Evolutionary conservation across 2,888 invertebrate species (phyloP), one percentile per base, ranked within the genome.

Genomic region (Eilema griseolum): DNA sequence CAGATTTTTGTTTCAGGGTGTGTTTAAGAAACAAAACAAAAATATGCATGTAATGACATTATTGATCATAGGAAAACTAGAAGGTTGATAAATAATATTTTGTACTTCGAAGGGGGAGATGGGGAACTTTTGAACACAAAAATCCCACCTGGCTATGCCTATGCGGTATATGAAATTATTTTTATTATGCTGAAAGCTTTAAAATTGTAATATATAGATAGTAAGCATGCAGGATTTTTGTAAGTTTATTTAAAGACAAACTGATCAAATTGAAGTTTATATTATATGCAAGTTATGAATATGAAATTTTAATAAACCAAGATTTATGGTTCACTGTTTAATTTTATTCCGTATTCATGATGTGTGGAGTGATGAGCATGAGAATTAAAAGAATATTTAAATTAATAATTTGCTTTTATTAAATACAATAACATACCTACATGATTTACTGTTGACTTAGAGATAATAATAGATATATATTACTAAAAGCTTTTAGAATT

Each of bases 141-240:
- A 23, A 8, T 8, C 23, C 56, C 23, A 23, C 1, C 56, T n/a
- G n/a, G 57, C 57, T 59, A 26, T 10, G 23, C 23, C 26, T 24
- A 59, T 26, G 24, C 31, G 20, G 86, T 90, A 89, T 90, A 91
- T 79, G 87, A 89, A 91, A 89, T 92, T 92, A 93, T 91, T 92
- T 92, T 93, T 92, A 93, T 92, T 94, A 93, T 87, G 94, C 95
- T 95, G 86, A 93, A 82, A 95, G 95, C 95, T 95, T 95, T 95
- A 95, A 95, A 93, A 89, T 80, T 94, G 94, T 94, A 94, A 91
- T 90, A 94, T 93, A 94, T 94, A 94, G 94, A 80, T 85, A 86
- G 88, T 95, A 95, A 94, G 95, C 95, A 82, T 91, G 94, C 95
- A 93, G 88, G 89, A 91, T 88, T 93, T 93, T 93, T 94, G 90